phyloP scores from a whole-genome alignment of 2,113 vertebrate genomes.

The Arizona elegans region DNA sequence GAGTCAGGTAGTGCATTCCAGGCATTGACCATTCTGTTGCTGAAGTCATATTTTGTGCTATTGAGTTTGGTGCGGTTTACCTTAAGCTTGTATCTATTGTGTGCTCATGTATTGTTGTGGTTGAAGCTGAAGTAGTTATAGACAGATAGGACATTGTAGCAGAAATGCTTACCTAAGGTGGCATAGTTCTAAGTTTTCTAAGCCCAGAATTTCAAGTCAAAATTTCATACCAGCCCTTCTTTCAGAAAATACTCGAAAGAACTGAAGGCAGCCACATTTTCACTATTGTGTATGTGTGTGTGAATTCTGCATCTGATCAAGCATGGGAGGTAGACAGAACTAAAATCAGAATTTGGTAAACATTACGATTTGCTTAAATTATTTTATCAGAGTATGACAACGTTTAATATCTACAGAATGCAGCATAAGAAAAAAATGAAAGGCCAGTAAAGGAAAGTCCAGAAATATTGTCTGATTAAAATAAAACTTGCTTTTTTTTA shows the following conservation, averaged over 20 bases:
- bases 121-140: too few relatives aligned
- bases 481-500: slow-evolving; percentile 14
- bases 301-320: not conserved
- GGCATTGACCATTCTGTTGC: too few relatives aligned
- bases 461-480: slow-evolving; percentile 30
- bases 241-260: not conserved
- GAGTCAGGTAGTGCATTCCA: too few relatives aligned
- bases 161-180: too few relatives aligned
- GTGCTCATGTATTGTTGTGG: too few relatives aligned
- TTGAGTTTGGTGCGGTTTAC: too few relatives aligned
- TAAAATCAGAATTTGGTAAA: not conserved
- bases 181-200: too few relatives aligned
- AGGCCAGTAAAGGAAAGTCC: not conserved
- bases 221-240: not conserved
- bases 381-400: slow-evolving; percentile 13
- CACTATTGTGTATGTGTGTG: not conserved
- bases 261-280: not conserved
- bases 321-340: not conserved
- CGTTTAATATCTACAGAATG: slow-evolving; percentile 18
- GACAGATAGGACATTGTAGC: too few relatives aligned
- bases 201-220: too few relatives aligned
- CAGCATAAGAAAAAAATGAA: slow-evolving; percentile 19
- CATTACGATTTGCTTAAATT: not conserved
- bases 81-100: too few relatives aligned
- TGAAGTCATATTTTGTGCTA: too few relatives aligned